phyloP scores from a whole-genome alignment of 2,888 invertebrate genomes.

The Pogonocherus hispidulus region DNA sequence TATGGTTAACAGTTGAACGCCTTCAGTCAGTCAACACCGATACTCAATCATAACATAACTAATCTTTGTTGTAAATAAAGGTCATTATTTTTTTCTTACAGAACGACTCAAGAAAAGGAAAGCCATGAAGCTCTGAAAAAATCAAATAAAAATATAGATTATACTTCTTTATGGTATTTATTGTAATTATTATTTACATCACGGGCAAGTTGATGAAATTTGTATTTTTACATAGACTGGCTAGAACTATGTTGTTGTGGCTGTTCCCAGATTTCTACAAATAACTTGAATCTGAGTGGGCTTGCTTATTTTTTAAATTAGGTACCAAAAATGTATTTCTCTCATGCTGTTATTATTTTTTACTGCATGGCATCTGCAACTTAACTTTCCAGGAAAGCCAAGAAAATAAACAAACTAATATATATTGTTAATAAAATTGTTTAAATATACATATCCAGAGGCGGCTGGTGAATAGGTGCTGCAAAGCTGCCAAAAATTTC shows the following conservation, averaged over 20 bases:
- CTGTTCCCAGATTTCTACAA: conserved; percentile 8
- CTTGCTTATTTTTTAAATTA: not conserved
- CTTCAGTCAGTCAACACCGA: no score
- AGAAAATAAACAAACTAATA: no score
- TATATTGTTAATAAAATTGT: no score
- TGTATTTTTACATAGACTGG: conserved; percentile 21
- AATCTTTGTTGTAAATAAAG: conserved; percentile 7
- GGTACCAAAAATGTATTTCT: no score
- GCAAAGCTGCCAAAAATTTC: no score
- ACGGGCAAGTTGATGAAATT: conserved; percentile 17
- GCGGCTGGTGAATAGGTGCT: no score
- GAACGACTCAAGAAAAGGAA: conserved; percentile 35
- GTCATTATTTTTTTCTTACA: conserved; percentile 32
- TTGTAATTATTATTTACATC: conserved; percentile 18
- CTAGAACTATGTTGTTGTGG: conserved; percentile 8
- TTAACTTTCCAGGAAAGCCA: no score
- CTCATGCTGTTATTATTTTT: not conserved
- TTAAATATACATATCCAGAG: no score
- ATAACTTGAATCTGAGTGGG: not conserved
- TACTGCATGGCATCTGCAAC: not conserved
- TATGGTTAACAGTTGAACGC: no score
- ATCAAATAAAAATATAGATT: conserved; percentile 30
- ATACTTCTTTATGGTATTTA: conserved; percentile 29
- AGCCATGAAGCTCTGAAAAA: conserved; percentile 35
- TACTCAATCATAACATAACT: no score